phyloP scores from a whole-genome alignment of 2,888 invertebrate genomes.

The Arenicola marina region DNA sequence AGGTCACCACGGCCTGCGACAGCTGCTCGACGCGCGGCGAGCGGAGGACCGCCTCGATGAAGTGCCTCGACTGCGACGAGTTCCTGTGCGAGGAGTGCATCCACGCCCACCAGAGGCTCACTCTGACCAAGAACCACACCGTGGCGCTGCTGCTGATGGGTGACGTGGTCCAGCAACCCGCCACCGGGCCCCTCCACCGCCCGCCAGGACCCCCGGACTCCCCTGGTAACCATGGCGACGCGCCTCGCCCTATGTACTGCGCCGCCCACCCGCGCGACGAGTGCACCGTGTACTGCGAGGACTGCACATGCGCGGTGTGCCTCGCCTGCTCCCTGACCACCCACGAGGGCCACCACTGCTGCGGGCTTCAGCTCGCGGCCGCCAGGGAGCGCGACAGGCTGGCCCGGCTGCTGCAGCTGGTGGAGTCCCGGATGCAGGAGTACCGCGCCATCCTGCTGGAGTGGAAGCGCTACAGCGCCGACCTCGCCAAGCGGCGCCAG shows the following conservation, averaged over 20 bases:
- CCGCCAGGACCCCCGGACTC: not conserved
- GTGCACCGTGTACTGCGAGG: conserved; percentile 16
- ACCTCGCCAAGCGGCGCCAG: conserved; percentile 12
- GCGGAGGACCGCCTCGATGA: not conserved
- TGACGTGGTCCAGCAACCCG: not conserved
- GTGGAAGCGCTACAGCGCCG: conserved; percentile 14
- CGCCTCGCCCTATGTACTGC: not conserved
- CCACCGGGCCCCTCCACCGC: not conserved
- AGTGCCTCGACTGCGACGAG: conserved; percentile 21
- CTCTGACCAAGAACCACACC: conserved; percentile 20
- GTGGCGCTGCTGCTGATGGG: not conserved
- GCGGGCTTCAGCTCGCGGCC: conserved; percentile 8
- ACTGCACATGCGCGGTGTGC: conserved; percentile 13
- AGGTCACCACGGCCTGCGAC: not conserved
- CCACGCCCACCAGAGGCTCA: conserved; percentile 21
- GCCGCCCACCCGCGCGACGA: not conserved
- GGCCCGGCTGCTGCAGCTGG: not conserved
- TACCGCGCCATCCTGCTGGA: conserved; percentile 10
- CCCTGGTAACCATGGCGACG: too few species aligned
- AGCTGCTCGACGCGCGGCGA: not conserved
- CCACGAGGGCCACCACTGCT: conserved; percentile 13
- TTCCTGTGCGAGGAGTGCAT: conserved; percentile 18
- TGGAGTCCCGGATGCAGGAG: conserved; percentile 6
- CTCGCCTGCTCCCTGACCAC: conserved; percentile 13
- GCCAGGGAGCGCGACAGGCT: conserved; percentile 6